Evolutionary conservation across 2,888 invertebrate species (phyloP).

Genomic region (Trachelus iudaicus): DNA sequence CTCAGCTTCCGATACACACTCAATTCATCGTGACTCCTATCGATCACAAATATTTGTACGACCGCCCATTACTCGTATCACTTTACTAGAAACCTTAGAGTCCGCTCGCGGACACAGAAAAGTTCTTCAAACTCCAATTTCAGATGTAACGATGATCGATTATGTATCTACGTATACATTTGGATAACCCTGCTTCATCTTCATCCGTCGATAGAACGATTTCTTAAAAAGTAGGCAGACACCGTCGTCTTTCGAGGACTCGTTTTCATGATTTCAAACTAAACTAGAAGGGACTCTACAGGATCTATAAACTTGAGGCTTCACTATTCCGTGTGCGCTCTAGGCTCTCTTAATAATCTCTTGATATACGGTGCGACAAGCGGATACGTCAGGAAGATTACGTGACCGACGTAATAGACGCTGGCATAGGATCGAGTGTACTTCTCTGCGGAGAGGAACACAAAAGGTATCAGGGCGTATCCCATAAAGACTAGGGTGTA

Average conservation of each 20-base stretch:
- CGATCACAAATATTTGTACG: neutral
- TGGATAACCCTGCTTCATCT: neutral
- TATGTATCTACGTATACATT: conserved; percentile 8
- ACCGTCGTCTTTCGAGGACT: neutral
- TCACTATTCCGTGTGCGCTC: neutral
- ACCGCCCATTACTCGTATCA: neutral
- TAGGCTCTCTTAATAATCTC: conserved; percentile 39
- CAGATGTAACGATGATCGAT: neutral
- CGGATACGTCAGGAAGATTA: conserved; percentile 76
- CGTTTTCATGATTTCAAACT: neutral
- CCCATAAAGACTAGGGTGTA: conserved; percentile 88
- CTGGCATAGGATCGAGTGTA: conserved; percentile 75
- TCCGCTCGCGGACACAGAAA: neutral
- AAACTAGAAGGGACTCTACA: neutral
- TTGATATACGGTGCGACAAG: conserved; percentile 65
- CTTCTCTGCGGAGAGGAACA: conserved; percentile 75
- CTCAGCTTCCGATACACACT: neutral
- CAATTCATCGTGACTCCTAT: neutral
- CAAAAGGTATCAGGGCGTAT: conserved; percentile 82
- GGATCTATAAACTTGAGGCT: neutral
- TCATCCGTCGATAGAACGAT: neutral
- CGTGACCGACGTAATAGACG: conserved; percentile 77
- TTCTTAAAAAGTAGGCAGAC: neutral
- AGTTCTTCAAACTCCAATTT: neutral
- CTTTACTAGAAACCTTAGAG: neutral